Base-by-base conservation (phyloP, 92 coral and sea anemone species). In the Zoanthus solanderi region DNA sequence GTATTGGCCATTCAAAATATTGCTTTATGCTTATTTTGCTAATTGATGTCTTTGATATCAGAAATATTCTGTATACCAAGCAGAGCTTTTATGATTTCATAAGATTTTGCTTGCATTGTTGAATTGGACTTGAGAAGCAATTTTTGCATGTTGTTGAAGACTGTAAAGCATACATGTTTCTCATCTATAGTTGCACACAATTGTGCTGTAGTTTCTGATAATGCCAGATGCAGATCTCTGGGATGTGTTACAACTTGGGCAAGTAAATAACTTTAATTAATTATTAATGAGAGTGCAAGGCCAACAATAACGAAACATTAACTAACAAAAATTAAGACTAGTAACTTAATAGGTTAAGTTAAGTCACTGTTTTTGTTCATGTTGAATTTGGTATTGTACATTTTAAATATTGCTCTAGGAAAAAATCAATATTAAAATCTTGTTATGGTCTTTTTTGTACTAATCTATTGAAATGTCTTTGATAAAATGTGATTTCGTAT, bases 171-270 rank as follows among this genome's bases (percentile, higher is more conserved):
- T 12, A 87, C 46, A 37, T 86, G 87, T 85, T 79, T 72, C 52
- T 83, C 92, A 67, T 90, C 78, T 60, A 90, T 56, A 50, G 58
- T 71, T 7, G 87, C 88, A 87, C 93, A 86, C 57, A 86, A 52
- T 46, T 84, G 84, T 6, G 87, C 93, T 31, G 90, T 68, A 65
- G 87, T 74, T 2, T 77, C 90, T 90, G 85, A 66, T 72, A 72
- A 88, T 71, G 75, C 54, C 78, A 30, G 45, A 8, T 30, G 17
- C 68, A 61, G 17, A 61, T 61, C 68, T 61, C 65, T 58, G 65
- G 61, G 88, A 29, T n/a, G 50, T 46, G 11, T 30, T 67, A 78
- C 68, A 78, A 78, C 32, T 47, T 78, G 84, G 84, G 46, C 71
- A 78, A 42, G 65, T 23, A 37, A 78, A 6, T 48, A 78, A 3